Evolutionary conservation across 2,113 vertebrate genomes (phyloP), one percentile per base, ranked within the genome.

Genomic region (Sorex araneus): DNA sequence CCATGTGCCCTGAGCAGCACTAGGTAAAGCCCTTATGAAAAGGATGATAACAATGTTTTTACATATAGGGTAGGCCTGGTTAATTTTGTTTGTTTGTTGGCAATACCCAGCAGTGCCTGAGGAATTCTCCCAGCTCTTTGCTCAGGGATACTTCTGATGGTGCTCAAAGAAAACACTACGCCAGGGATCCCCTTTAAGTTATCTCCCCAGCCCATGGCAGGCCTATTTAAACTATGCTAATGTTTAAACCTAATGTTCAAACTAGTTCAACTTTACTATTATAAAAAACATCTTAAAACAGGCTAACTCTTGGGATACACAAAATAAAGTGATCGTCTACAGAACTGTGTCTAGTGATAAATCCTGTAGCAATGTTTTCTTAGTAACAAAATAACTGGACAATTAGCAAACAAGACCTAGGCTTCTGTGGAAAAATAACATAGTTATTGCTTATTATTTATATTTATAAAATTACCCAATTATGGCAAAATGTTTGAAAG

Each of bases 141-240:
- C 57, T 60, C 21, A 60, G 57, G 18, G 23, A 16, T 60, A 6
- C 3, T 60, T 23, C 57, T 23, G 6, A 60, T 60, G 57, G 21
- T 60, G 19, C 18, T 60, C 19, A 60, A 60, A 60, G 57, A 21
- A 21, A 19, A 30, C 30, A 11, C 25, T 66, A 27, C 30, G 64
- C 10, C 27, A 28, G 64, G 27, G 64, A 7, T 63, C 15, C 47
- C 47, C 47, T 50, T 50, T 50, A 50, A 13, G 13, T 50, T 50
- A 50, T 50, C 13, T 50, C 47, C 47, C 47, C 13, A 50, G 47
- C 88, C 89, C 8, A 70, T 50, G 12, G 87, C 70, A 21, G 45
- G 28, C 19, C n/a, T 84, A 32, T 43, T 90, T 82, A 91, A 86
- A 94, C 10, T 47, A 54, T 60, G 15, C 50, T 71, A 73, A n/a